Evolutionary conservation across 1,140 invertebrate genomes (phyloP), one percentile per base, ranked within the genome.

Genomic region (Metopolophium dirhodum): DNA sequence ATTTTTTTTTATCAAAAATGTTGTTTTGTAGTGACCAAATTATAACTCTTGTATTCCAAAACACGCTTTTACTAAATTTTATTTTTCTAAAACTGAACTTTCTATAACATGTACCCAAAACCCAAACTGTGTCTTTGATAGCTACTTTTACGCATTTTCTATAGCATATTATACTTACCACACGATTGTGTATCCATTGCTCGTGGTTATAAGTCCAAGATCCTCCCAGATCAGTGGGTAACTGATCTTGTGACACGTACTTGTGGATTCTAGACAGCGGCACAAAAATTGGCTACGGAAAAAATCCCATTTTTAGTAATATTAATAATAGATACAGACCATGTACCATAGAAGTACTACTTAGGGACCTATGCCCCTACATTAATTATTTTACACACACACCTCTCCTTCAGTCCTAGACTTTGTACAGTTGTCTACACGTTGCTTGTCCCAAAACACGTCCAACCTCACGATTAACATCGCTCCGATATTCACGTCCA

Each of bases 181-280:
- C 96, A 95, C 98, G 96, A 94, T 97, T 97, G 94, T 98, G 96
- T 94, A 98, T 97, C 98, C 98, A 98, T 94, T 97, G 96, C 92
- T 96, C 95, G 94, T 98, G 97, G 95, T 98, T 97, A 95, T 98
- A 98, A 82, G 96, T 95, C 94, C 98, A 96, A 82, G 96, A 96
- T 68, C 98, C 98, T 35, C 97, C 97, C 49, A 98, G 95, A 94
- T 98, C 98, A 94, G 96, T 96, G n/a, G 98, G 97, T 95, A 98
- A 95, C 95, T 98, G 97, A 88, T 96, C 95, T 90, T 95, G 95
- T 94, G 97, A 97, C 85, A 98, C 96, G 94, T 97, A 97, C 94
- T 97, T 96, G 93, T 96, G 96, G 92, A 98, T 95, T 94, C 97
- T 96, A 68, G 96, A 95, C 94, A 96, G 95, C 85, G 96, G 96